These are phyloP conservation scores for Phataginus tetradactyla DNA, from an alignment of 2,797 vertebrate species.

Conservation along the genomic window DNA sequence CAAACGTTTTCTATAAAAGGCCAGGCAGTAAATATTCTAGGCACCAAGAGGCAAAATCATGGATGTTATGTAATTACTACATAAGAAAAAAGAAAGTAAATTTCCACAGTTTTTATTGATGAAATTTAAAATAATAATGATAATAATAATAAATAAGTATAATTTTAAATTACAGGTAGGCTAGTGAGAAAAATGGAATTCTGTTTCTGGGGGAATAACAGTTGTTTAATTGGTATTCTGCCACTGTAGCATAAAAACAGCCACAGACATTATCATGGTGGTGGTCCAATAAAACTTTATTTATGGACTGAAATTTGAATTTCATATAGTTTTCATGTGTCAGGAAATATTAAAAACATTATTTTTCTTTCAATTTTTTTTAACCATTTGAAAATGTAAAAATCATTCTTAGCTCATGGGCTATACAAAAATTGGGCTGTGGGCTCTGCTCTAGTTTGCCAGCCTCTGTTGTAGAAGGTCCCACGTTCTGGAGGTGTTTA, in stretches of 20 bases:
- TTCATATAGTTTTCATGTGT: background rate
- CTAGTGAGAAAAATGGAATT: background rate
- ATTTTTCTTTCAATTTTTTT: background rate
- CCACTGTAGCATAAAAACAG: background rate
- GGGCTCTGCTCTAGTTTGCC: background rate
- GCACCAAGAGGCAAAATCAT: background rate
- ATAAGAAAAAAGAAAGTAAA: background rate
- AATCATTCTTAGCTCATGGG: background rate
- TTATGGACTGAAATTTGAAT: background rate
- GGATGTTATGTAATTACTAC: background rate
- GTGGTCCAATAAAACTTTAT: background rate
- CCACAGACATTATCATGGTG: background rate
- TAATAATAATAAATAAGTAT: background rate
- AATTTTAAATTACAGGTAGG: background rate
- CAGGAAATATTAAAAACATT: background rate
- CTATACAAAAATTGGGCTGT: background rate
- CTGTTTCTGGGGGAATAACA: background rate
- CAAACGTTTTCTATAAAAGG: background rate
- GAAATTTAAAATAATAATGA: background rate
- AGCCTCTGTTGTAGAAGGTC: background rate
- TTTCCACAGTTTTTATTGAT: background rate
- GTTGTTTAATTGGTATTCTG: background rate
- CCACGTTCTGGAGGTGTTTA: background rate
- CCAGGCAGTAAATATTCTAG: background rate
- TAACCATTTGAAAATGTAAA: background rate